Evolutionary conservation across 1,140 invertebrate species (phyloP).

Genomic region (Lucilia cuprina): DNA sequence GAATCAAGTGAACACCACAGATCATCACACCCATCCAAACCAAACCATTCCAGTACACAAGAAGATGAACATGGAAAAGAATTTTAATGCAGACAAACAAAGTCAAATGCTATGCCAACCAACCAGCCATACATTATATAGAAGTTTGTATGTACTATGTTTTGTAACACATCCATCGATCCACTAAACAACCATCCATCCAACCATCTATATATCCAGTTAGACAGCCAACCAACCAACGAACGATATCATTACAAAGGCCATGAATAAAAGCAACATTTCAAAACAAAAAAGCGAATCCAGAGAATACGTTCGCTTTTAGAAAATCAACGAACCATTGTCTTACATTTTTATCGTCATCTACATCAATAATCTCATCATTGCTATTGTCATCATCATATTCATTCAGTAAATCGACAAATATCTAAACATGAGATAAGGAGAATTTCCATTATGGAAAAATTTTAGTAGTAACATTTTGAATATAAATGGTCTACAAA

Average conservation of each 20-base stretch:
- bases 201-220: neutral
- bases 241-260: neutral
- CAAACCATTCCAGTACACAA: neutral
- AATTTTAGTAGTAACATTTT: too few species aligned
- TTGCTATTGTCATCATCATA: neutral
- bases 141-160: neutral
- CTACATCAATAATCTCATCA: slow-evolving; percentile 2
- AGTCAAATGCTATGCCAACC: neutral
- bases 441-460: too few species aligned
- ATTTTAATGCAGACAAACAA: neutral
- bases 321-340: slow-evolving; percentile 1
- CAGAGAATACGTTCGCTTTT: neutral
- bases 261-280: neutral
- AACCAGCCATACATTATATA: neutral
- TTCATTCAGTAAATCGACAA: neutral
- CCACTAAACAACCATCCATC: neutral
- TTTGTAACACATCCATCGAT: neutral
- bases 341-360: neutral
- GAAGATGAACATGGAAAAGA: neutral
- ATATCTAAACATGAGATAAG: neutral
- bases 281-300: neutral
- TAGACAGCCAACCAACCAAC: neutral
- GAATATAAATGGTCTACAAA: too few species aligned
- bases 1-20: neutral
- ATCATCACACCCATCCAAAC: neutral